A percentile compares a stretch with the other conserved stretches of the same genome.
Evolutionary conservation across 2,888 invertebrate genomes (phyloP).

Genomic region (Cheilosia variabilis): DNA sequence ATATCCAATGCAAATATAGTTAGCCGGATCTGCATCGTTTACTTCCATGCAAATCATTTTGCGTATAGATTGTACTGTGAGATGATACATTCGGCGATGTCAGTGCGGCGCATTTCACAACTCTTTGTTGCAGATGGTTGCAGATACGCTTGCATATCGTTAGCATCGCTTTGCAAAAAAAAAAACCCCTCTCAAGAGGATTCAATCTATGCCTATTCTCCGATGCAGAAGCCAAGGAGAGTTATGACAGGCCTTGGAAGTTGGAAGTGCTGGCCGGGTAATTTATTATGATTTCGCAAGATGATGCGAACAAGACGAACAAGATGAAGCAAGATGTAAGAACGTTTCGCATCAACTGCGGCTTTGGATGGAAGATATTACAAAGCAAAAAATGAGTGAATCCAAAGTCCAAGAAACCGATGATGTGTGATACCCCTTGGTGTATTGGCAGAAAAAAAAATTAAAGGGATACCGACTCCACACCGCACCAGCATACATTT

Average conservation of each 20-base stretch:
- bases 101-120: conserved; percentile 39
- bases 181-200: conserved; percentile 23
- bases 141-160: conserved; percentile 36
- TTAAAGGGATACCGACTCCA: not conserved
- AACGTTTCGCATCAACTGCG: conserved; percentile 53
- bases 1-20: conserved; percentile 1
- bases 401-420: conserved; percentile 63
- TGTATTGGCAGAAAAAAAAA: conserved; percentile 35
- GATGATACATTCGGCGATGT: conserved; percentile 42
- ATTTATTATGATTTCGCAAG: conserved; percentile 66
- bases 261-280: conserved; percentile 15
- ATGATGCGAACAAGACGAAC: conserved; percentile 35
- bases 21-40: conserved; percentile 29
- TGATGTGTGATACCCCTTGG: conserved; percentile 54
- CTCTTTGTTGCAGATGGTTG: conserved; percentile 42
- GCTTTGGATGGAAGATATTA: conserved; percentile 25
- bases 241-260: conserved; percentile 63
- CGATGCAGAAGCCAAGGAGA: conserved; percentile 18
- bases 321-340: conserved; percentile 55
- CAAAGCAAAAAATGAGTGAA: conserved; percentile 22
- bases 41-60: conserved; percentile 45
- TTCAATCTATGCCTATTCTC: conserved; percentile 39
- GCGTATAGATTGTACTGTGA: conserved; percentile 22
- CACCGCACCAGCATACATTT: not conserved
- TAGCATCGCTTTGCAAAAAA: conserved; percentile 18